Evolutionary conservation across 1,140 invertebrate species (phyloP).

Genomic region (Dinoponera quadriceps): DNA sequence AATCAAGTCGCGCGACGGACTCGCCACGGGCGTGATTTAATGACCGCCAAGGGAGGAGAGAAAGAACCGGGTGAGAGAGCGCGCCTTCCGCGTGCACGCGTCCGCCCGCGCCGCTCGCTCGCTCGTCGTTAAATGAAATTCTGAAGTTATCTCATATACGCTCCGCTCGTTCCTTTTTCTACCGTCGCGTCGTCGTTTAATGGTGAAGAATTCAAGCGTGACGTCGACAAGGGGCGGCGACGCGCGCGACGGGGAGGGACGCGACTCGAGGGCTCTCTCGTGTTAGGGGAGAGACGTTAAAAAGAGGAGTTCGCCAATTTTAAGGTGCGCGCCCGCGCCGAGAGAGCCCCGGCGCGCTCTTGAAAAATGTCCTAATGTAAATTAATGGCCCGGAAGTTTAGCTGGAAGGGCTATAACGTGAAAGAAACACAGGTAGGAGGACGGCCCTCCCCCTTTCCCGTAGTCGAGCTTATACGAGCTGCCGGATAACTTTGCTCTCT

Average conservation of each 20-base stretch:
- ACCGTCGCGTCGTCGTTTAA: slow-evolving; percentile 62
- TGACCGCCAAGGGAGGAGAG: slow-evolving; percentile 12
- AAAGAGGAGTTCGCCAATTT: slow-evolving; percentile 73
- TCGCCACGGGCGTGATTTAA: slow-evolving; percentile 52
- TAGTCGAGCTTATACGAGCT: slow-evolving; percentile 50
- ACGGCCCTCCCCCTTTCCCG: background rate
- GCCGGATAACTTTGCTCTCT: slow-evolving; percentile 63
- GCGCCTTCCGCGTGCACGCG: slow-evolving; percentile 30
- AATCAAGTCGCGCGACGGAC: slow-evolving; percentile 38
- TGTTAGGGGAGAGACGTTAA: slow-evolving; percentile 56
- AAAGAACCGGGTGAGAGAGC: too few relatives aligned
- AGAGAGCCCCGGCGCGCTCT: slow-evolving; percentile 62
- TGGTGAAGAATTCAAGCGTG: slow-evolving; percentile 68
- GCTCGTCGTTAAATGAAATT: slow-evolving; percentile 56
- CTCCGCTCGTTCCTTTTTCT: slow-evolving; percentile 46
- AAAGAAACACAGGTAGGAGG: slow-evolving; percentile 72
- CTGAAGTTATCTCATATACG: slow-evolving; percentile 58
- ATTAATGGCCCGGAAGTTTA: slow-evolving; percentile 81
- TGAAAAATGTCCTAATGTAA: slow-evolving; percentile 81
- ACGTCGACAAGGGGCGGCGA: slow-evolving; percentile 58
- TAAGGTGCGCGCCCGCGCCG: slow-evolving; percentile 62
- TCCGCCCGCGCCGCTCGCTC: slow-evolving; percentile 2
- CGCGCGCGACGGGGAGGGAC: background rate
- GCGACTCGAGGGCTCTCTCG: slow-evolving; percentile 53
- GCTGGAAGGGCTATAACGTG: slow-evolving; percentile 66